These are phyloP conservation scores for Lasiurus borealis DNA, from an alignment of 2,113 vertebrate genomes.

Conservation along the genomic window DNA sequence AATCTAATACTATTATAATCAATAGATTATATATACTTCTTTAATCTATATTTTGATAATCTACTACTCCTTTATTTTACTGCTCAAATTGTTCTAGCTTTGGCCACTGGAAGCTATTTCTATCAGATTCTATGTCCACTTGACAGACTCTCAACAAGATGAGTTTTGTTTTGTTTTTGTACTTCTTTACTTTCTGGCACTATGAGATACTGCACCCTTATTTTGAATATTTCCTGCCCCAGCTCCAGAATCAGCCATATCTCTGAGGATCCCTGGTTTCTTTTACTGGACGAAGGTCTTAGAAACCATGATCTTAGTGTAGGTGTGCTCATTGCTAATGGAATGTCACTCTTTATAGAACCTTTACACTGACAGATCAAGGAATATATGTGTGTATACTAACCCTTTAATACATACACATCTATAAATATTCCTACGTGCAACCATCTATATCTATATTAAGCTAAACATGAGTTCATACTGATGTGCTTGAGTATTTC, in stretches of 20 bases:
- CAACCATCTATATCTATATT: background rate
- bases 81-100: background rate
- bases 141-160: background rate
- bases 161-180: background rate
- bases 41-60: background rate
- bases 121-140: background rate
- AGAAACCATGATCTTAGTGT: background rate
- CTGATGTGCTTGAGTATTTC: background rate
- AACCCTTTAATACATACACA: background rate
- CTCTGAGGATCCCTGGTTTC: background rate
- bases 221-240: background rate
- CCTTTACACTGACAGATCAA: background rate
- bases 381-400: background rate
- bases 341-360: background rate
- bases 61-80: background rate
- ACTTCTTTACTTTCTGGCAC: background rate
- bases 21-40: background rate
- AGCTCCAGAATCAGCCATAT: background rate
- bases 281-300: background rate
- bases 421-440: background rate
- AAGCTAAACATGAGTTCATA: background rate
- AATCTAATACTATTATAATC: background rate
- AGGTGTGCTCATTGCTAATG: background rate
- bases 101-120: background rate
- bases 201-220: background rate